These are phyloP conservation scores for Toxotes lorentzi DNA, from an alignment of 2,797 vertebrate species.

Conservation along the genomic window DNA sequence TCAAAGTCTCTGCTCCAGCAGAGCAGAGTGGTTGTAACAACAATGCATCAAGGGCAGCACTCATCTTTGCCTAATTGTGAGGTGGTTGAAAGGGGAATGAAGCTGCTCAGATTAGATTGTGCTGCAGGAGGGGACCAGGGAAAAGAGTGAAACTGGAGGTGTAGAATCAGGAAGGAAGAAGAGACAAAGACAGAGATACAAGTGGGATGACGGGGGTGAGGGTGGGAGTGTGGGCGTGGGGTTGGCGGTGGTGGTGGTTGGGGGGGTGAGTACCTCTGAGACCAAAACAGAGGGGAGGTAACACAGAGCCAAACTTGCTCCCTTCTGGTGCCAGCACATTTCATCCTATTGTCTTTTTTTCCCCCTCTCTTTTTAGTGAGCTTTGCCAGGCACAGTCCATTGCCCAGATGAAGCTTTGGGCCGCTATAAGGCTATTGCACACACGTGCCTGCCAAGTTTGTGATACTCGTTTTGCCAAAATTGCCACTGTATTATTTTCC, in stretches of 20 bases:
- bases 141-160: conserved; percentile 24
- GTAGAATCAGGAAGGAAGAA: conserved; percentile 26
- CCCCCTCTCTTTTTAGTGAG: conserved; percentile 36
- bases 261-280: background rate
- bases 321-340: conserved; percentile 71
- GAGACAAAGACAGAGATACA: conserved; percentile 51
- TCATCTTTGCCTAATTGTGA: conserved; percentile 63
- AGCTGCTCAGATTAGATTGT: conserved; percentile 70
- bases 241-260: too few species aligned
- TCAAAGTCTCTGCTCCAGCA: conserved; percentile 67
- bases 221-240: background rate
- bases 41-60: conserved; percentile 53
- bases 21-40: conserved; percentile 61
- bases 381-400: conserved; percentile 69
- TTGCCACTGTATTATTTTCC: conserved; percentile 67
- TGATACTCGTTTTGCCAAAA: conserved; percentile 61
- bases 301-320: conserved; percentile 65
- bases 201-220: conserved; percentile 53
- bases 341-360: conserved; percentile 73
- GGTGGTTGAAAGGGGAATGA: conserved; percentile 61
- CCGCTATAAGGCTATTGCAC: conserved; percentile 59
- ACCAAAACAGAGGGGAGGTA: conserved; percentile 58
- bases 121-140: conserved; percentile 17
- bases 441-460: conserved; percentile 59
- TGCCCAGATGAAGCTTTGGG: conserved; percentile 73